Conservation (phyloP, 2,888 invertebrate species). For the Leptodirus hochenwartii region DNA sequence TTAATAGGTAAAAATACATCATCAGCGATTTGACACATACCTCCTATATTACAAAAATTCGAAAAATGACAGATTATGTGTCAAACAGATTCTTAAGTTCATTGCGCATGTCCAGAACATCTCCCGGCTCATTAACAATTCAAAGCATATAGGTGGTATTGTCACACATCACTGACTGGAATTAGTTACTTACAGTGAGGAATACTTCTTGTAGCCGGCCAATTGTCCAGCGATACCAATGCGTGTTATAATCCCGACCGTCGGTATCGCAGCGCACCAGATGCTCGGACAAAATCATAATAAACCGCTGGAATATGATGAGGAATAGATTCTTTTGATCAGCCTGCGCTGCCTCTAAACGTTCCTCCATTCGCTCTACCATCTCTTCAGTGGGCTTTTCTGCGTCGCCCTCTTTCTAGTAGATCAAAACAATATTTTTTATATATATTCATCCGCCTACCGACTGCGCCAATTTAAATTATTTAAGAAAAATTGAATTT, state of each 20-base stretch:
- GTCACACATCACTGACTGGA: neutral
- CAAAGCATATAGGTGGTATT: neutral
- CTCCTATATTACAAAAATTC: too few species aligned
- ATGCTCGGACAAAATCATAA: conserved; percentile 94
- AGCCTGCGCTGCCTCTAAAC: conserved; percentile 81
- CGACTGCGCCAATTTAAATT: conserved; percentile 28
- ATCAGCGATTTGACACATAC: too few species aligned
- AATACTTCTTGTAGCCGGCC: conserved; percentile 91
- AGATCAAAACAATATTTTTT: too few species aligned
- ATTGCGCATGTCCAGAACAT: too few species aligned
- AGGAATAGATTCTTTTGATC: conserved; percentile 94
- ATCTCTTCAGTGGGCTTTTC: conserved; percentile 62
- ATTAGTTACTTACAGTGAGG: conserved; percentile 48
- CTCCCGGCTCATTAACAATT: neutral
- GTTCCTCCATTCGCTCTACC: conserved; percentile 91
- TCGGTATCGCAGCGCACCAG: conserved; percentile 85
- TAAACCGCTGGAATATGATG: conserved; percentile 95
- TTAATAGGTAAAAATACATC: conserved; percentile 12
- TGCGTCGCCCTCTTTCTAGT: conserved; percentile 29
- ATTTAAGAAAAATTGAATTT: too few species aligned
- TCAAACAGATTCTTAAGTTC: too few species aligned
- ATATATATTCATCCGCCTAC: too few species aligned
- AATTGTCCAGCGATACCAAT: conserved; percentile 93
- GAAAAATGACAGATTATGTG: too few species aligned
- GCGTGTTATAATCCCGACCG: conserved; percentile 79